Evolutionary conservation across 2,797 vertebrate genomes (phyloP), one percentile per base, ranked within the genome.

Genomic region (Xenops minutus): DNA sequence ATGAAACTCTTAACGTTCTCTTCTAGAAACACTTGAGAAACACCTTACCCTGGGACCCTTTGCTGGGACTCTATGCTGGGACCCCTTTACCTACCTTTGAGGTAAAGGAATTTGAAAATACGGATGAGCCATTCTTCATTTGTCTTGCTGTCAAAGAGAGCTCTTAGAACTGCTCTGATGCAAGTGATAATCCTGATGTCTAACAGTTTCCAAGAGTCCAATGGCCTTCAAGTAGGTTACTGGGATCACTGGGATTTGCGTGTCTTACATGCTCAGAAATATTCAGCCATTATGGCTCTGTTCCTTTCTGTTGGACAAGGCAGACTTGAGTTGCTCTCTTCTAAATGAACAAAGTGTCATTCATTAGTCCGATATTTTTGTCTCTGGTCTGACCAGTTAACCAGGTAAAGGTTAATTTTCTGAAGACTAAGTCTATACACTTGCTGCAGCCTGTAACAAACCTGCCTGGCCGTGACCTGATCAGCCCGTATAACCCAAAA

Each of bases 1-100:
- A 86, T 68, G 89, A 95, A 95, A 95, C 85, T 88, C 73, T 12
- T 44, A 89, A 86, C 5, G 9, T 90, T 89, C 69, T 92, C 13
- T 61, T 91, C 54, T 92, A 63, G 8, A 12, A 75, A 44, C 1
- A 2, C 71, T 74, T 71, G 27, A 85, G 74, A 89, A 76, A 22
- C 18, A 56, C 2, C 4, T 92, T 90, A 63, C 16, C 12, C 44
- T 7, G 2, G n/a, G n/a, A n/a, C n/a, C n/a, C 43, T 85, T 75
- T 7, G 1, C 54, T 72, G 49, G 51, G 12, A 66, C 32, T 66
- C 23, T 32, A 2, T 7, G 1, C 54, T 72, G 49, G 51, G 17
- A 66, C 32, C 46, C 23, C 43, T 46, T 66, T 46, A 46, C 43
- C 39, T 62, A 46, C 39, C 32, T 82, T 76, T 76, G 30, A 84